phyloP scores from a whole-genome alignment of 2,113 vertebrate genomes.

The Gymnarchus niloticus region DNA sequence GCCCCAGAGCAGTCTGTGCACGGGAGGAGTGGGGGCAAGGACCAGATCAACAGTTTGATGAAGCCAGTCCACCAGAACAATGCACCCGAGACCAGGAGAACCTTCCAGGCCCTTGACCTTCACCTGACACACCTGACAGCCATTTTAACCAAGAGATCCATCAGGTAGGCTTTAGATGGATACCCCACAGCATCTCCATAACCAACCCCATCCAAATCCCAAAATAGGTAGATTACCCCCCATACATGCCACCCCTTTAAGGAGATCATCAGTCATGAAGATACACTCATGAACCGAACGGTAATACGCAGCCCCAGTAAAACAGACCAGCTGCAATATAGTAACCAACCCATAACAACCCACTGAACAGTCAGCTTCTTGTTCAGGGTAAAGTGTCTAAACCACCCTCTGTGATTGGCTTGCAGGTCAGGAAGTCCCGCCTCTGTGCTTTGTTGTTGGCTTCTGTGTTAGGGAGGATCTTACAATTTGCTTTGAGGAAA shows the following conservation, averaged over 20 bases:
- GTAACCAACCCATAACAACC: neutral
- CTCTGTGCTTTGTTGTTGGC: neutral
- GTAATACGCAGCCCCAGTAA: neutral
- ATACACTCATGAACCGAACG: neutral
- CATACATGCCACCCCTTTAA: neutral
- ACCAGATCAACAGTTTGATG: neutral
- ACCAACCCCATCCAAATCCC: neutral
- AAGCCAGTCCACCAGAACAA: neutral
- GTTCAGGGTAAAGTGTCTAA: neutral
- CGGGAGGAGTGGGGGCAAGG: neutral
- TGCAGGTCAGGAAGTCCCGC: neutral
- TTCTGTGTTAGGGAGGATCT: neutral
- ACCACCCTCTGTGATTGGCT: neutral
- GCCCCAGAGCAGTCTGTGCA: constrained; percentile 80
- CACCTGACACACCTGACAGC: neutral
- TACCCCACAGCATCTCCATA: neutral
- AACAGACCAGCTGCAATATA: neutral
- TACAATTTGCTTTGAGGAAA: constrained; percentile 92
- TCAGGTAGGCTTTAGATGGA: neutral
- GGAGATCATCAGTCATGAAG: neutral
- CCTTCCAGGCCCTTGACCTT: neutral
- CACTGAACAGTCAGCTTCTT: neutral
- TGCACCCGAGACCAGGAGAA: too few relatives aligned
- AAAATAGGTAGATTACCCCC: neutral
- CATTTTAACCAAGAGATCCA: neutral